Evolutionary conservation across 2,797 vertebrate species (phyloP), one percentile per base, ranked within the genome.

Genomic region (Trematomus bernacchii): DNA sequence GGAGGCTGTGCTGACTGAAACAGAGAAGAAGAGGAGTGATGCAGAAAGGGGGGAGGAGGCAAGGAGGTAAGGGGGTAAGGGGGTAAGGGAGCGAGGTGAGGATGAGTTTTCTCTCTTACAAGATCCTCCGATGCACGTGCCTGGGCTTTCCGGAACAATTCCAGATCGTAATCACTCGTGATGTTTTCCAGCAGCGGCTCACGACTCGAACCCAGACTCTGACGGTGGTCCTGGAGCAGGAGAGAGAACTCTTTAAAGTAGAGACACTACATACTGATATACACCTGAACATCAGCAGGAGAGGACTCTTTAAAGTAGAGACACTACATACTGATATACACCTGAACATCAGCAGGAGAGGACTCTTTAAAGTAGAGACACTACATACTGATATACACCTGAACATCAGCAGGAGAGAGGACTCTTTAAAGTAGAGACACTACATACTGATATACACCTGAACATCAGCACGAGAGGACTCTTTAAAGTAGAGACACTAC

Each of bases 61-160:
- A 30, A 15, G 18, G 19, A 10, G 19, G 46, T 23, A 58, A 50
- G 67, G 73, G 71, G 40, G 11, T 60, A 72, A 37, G 65, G 67
- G 53, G 67, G 53, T 21, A 85, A 77, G 55, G 60, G 83, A 73
- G 82, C 84, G 83, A 83, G 86, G 58, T 85, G 89, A 74, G 18
- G 91, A 93, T 95, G 92, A 91, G 88, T 84, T 91, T 92, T 94
- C 94, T 95, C 93, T 94, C 96, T 97, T 96, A 98, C 98, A 96
- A 99, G 95, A 94, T 98, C 97, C 76, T 99, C 97, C 40, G 97
- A 98, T 8, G 97, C 97, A 85, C 98, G 95, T 81, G 98, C 97
- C 93, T 99, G 98, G 0, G 98, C 98, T 95, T 98, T 97, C 83
- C 97, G 96, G 94, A 99, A 99, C 83, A 99, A 96, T 94, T 99